Conservation (phyloP, 2,113 vertebrate genomes). For the Archilochus colubris region DNA sequence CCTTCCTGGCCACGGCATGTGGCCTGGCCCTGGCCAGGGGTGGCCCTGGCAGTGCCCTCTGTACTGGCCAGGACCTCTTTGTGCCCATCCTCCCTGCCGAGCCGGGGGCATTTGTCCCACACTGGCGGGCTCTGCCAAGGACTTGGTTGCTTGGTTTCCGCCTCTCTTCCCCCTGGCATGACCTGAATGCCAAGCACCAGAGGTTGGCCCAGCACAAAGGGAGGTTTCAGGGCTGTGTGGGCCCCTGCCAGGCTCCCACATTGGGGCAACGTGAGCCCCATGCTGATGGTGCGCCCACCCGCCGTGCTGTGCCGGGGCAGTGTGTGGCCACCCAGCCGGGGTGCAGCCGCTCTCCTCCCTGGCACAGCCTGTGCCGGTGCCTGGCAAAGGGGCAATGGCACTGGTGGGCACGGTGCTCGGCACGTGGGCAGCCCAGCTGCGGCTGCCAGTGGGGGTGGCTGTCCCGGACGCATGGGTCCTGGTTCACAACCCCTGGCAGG, state of each 20-base stretch:
- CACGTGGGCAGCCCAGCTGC: background rate
- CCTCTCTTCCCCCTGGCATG: background rate
- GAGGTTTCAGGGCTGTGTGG: slow-evolving; percentile 10
- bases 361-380: background rate
- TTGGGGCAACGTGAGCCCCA: slow-evolving; percentile 52
- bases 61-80: background rate
- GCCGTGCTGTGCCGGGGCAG: background rate
- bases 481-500: accelerated
- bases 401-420: background rate
- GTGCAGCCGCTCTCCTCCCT: background rate
- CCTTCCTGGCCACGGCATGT: background rate
- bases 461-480: accelerated
- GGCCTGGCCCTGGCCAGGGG: background rate
- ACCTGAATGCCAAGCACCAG: slow-evolving; percentile 61
- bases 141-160: slow-evolving; percentile 61
- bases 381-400: background rate
- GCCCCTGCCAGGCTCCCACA: slow-evolving; percentile 40
- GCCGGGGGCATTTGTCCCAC: slow-evolving; percentile 14
- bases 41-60: slow-evolving; percentile 1
- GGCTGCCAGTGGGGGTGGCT: accelerated
- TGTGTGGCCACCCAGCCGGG: background rate
- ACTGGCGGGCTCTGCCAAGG: slow-evolving; percentile 57
- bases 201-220: slow-evolving; percentile 45
- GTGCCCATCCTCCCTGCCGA: background rate
- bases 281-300: slow-evolving; percentile 8